Base-by-base conservation (phyloP, 1,140 invertebrate genomes). In the Sitophilus oryzae region DNA sequence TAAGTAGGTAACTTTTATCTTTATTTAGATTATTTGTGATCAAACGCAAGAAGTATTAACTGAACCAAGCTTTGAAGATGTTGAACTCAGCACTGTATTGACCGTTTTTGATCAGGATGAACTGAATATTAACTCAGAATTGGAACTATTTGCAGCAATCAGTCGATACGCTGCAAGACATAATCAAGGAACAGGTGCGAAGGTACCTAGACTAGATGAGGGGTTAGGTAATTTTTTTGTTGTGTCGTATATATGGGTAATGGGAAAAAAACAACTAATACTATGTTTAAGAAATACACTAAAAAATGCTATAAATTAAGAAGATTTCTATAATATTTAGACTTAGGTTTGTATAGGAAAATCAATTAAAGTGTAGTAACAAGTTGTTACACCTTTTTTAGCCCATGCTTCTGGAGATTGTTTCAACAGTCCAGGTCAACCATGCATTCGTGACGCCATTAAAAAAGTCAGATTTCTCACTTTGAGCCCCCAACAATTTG, bases 401-500 rank as follows among this genome's bases (percentile, higher is more conserved):
- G 63, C 20, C 1, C 58, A 56, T 56, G 41, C 61, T 40, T 59
- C 62, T 2, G 58, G 53, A 25, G 58, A 63, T 44, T 44, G 52
- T 6, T 61, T 48, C 46, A 57, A 48, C 34, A 66, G 58, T 45
- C 30, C 47, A 11, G 38, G 36, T 1, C 62, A 60, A 47, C 66
- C 66, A 9, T 65, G 61, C 30, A 61, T 69, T 22, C 49, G 65
- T 10, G 68, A 70, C 34, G 83, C 82, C 0, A 69, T 86, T 2
- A 77, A 76, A 48, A 83, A 85, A 69, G 82, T 87, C 42, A 75
- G 86, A 18, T 90, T 91, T 70, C 74, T 91, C 0, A 87, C 85
- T 0, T 71, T 92, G 58, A 83, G 80, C 0, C 82, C 86, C 1
- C 79, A 87, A 63, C 82, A 90, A 73, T 91, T 91, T 70, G 87